These are phyloP conservation scores for Coremacera marginata DNA, from an alignment of 2,888 invertebrate species.

Conservation along the genomic window DNA sequence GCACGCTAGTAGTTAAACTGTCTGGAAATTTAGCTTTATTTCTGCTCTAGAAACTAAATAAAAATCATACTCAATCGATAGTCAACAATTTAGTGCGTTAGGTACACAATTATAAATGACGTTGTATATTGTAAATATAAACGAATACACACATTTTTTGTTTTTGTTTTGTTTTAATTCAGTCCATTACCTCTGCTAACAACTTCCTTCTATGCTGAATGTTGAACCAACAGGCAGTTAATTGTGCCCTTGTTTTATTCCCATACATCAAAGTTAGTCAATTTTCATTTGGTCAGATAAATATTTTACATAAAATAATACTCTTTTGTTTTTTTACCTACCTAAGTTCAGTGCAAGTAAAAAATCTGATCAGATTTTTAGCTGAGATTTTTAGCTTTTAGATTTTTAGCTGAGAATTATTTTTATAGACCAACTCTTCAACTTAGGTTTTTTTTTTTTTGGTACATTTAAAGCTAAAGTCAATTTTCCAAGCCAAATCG, in stretches of 20 bases:
- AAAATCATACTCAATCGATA: too few species aligned
- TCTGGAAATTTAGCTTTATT: too few species aligned
- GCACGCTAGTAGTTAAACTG: too few species aligned
- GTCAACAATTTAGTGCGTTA: too few species aligned
- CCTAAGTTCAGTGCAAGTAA: too few species aligned
- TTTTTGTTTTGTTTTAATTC: background rate
- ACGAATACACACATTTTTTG: background rate
- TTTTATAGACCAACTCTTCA: background rate
- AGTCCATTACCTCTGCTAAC: conserved; percentile 10
- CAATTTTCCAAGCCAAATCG: background rate
- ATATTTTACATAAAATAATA: too few species aligned
- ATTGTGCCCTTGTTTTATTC: background rate
- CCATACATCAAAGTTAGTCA: too few species aligned
- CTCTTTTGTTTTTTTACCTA: too few species aligned
- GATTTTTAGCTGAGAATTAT: background rate
- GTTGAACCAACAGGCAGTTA: background rate
- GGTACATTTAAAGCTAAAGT: background rate
- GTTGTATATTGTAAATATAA: background rate
- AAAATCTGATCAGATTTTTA: too few species aligned
- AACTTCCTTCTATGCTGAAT: conserved; percentile 3
- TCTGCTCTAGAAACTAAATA: too few species aligned
- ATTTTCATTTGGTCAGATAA: too few species aligned
- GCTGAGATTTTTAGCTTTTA: too few species aligned
- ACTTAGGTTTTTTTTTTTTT: background rate
- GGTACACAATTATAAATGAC: background rate